These are phyloP conservation scores for Limnephilus auricula DNA, from an alignment of 2,888 invertebrate genomes.

Conservation along the genomic window DNA sequence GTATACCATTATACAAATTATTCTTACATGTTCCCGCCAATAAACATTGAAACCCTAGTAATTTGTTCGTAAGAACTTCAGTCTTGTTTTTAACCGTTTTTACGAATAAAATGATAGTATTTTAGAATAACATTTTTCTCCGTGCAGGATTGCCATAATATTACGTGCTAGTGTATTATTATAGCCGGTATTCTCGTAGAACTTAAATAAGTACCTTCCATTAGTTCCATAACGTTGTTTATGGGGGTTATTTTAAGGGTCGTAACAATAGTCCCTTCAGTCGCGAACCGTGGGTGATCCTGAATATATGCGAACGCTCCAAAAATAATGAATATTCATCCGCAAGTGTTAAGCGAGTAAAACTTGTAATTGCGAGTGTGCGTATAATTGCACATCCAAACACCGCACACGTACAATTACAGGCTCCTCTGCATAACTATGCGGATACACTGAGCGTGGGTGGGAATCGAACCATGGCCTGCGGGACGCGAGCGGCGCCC, in stretches of 20 bases:
- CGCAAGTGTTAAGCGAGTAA: slow-evolving; percentile 33
- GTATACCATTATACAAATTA: too few species aligned
- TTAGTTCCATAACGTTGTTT: neutral
- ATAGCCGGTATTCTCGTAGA: neutral
- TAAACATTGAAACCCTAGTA: too few species aligned
- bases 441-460: slow-evolving; percentile 28
- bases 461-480: slow-evolving; percentile 12
- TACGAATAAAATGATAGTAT: too few species aligned
- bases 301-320: slow-evolving; percentile 2
- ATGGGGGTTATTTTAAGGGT: neutral
- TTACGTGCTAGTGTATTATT: neutral
- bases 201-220: neutral
- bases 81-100: too few species aligned
- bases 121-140: too few species aligned
- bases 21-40: too few species aligned
- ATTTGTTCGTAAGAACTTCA: too few species aligned
- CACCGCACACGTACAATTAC: slow-evolving; percentile 40
- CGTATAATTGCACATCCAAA: slow-evolving; percentile 46
- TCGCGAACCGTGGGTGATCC: slow-evolving; percentile 33
- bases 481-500: slow-evolving; percentile 39
- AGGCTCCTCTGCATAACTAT: slow-evolving; percentile 18
- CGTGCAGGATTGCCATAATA: neutral
- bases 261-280: neutral
- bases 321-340: slow-evolving; percentile 42
- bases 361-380: slow-evolving; percentile 39